Evolutionary conservation across 2,797 vertebrate genomes (phyloP), one percentile per base, ranked within the genome.

Genomic region (Tachyglossus aculeatus): DNA sequence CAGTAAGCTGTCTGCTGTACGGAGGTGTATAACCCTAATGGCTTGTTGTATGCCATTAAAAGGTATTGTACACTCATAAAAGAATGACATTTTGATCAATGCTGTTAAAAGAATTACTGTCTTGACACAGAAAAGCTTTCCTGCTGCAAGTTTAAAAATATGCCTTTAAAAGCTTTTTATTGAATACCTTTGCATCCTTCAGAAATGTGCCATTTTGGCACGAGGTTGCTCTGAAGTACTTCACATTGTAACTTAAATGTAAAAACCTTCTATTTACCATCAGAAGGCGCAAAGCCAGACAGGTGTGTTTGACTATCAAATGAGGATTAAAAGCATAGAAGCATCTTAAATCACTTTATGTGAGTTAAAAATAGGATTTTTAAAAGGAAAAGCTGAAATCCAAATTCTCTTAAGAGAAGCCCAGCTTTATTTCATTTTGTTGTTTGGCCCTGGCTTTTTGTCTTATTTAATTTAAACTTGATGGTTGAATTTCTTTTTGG

Each of bases 91-190:
- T 95, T 96, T 96, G 94, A 97, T 96, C 95, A 95, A 94, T 95
- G 94, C 94, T 95, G 94, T 95, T 96, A 96, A 94, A 93, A 91
- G 93, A 96, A 96, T 98, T 97, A 96, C 93, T 94, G 94, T 96
- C 93, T 95, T 94, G 95, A 98, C 97, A 97, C 96, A 95, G 95
- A 96, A 98, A 98, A 96, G 95, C 96, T 98, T 94, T 95, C 92
- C 90, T 94, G 89, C 89, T 93, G 93, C 93, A 93, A 92, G 92
- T 94, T 94, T 94, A 92, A 93, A 93, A 94, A 93, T 93, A 93
- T 90, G 90, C 94, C 94, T 94, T 95, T 96, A 95, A 95, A 95
- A 93, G 91, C 91, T 92, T 94, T 96, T 95, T 94, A 96, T 96
- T 95, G 93, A 96, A 95, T 96, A 95, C 95, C 95, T 96, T 94